phyloP scores from a whole-genome alignment of 2,113 vertebrate genomes.

The Poeciliopsis retropinna region DNA sequence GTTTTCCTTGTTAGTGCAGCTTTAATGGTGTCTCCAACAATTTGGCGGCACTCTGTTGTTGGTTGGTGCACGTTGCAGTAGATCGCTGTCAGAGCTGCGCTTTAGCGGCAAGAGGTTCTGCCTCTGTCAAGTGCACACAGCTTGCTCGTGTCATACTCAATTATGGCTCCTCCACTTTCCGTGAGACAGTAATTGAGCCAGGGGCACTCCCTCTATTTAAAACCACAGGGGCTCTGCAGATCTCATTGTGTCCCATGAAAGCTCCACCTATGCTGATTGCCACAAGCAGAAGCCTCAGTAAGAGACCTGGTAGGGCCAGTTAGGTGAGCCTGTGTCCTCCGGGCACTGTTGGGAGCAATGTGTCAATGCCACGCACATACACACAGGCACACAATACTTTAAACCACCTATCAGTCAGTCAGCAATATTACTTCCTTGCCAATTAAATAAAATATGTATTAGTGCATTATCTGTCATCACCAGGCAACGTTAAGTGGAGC shows the following conservation, averaged over 20 bases:
- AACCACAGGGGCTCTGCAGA: constrained; percentile 64
- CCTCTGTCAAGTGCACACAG: constrained; percentile 69
- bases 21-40: constrained; percentile 49
- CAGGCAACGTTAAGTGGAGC: too few species aligned
- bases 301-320: constrained; percentile 47
- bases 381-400: neutral
- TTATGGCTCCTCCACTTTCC: constrained; percentile 62
- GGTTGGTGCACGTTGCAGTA: constrained; percentile 40
- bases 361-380: constrained; percentile 32
- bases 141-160: constrained; percentile 74
- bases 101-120: constrained; percentile 53
- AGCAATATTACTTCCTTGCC: constrained; percentile 18
- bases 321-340: constrained; percentile 50
- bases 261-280: constrained; percentile 55
- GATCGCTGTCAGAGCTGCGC: constrained; percentile 60
- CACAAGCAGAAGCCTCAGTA: constrained; percentile 57
- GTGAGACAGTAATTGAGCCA: constrained; percentile 69
- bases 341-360: constrained; percentile 48
- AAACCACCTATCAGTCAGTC: constrained; percentile 10
- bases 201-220: constrained; percentile 74
- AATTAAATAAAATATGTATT: constrained; percentile 47
- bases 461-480: constrained; percentile 12
- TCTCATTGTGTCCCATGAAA: constrained; percentile 61
- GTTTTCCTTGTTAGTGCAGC: constrained; percentile 14
- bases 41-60: constrained; percentile 44